Evolutionary conservation across 2,797 vertebrate species (phyloP), one percentile per base, ranked within the genome.

Genomic region (Schizopygopsis malacanthus): DNA sequence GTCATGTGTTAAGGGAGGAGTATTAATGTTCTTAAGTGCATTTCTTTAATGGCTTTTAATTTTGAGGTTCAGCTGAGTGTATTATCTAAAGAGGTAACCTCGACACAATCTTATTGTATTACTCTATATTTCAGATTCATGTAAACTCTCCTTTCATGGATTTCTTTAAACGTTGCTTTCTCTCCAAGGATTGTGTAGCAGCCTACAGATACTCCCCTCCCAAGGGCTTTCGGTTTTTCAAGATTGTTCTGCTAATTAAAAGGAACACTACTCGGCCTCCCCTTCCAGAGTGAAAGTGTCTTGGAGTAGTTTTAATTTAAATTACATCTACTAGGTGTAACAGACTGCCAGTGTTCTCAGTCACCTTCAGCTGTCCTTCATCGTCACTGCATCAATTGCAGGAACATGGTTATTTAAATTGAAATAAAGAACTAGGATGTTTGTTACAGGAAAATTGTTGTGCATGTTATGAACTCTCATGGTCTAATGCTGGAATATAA

Each of bases 61-160:
- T n/a, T 28, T 9, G 33, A 41, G n/a, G 37, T 73, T 83, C 56
- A 54, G 7, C 59, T 6, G 16, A 65, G 22, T 39, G 33, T 45
- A 56, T 80, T 33, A 75, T 84, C 61, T 59, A 39, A 56, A 81
- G 7, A 4, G 47, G 54, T 43, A 47, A 87, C 90, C 83, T 81
- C 91, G 72, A 84, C 90, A 87, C 81, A 20, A 11, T 72, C 33
- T 63, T 52, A 69, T 82, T 91, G 89, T 91, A 83, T 88, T 90
- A 89, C 88, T 78, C 89, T 88, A 82, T 91, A 91, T 94, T 92
- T 93, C 91, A 93, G 90, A 93, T 93, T 93, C 93, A 93, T 95
- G 93, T 92, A 93, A 92, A 90, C 89, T 89, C 80, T 93, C 86
- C 91, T 92, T 92, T 83, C 71, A 41, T 79, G 75, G 88, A 87